A percentile compares a stretch with the other conserved stretches of the same genome.
phyloP scores from a whole-genome alignment of 2,113 vertebrate species.

The Athene cunicularia region DNA sequence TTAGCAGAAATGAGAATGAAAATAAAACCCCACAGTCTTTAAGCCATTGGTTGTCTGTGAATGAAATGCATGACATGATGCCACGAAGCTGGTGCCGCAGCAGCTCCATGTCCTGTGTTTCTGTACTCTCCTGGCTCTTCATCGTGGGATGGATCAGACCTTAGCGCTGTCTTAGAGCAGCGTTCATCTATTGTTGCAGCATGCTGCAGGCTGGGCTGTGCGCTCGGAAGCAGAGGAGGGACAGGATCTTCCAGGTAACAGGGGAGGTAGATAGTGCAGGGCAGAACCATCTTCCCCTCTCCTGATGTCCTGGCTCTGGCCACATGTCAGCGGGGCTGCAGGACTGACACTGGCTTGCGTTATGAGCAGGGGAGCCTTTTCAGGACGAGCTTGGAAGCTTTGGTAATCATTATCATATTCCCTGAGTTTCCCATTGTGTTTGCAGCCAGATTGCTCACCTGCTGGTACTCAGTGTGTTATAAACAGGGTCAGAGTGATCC shows the following conservation, averaged over 20 bases:
- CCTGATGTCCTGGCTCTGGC: neutral
- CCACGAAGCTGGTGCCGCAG: neutral
- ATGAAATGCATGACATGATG: too few relatives aligned
- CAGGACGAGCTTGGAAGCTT: neutral
- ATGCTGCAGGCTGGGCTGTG: accelerated
- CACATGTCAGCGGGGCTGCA: neutral
- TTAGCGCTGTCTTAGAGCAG: neutral
- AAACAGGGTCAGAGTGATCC: neutral
- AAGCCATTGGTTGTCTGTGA: neutral
- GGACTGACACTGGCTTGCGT: accelerated
- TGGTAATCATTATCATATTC: neutral
- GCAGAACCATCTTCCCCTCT: neutral
- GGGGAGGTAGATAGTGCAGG: neutral
- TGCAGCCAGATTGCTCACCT: neutral
- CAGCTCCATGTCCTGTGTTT: neutral
- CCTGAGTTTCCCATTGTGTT: neutral
- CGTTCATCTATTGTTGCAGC: neutral
- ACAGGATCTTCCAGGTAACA: neutral
- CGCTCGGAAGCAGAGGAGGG: neutral
- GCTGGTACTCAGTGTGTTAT: neutral
- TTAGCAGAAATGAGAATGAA: neutral
- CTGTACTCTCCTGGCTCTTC: neutral
- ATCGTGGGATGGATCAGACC: neutral
- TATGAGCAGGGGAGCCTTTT: neutral
- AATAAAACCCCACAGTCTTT: neutral